Base-by-base conservation (phyloP, 2,113 vertebrate species). In the Syngnathoides biaculeatus region DNA sequence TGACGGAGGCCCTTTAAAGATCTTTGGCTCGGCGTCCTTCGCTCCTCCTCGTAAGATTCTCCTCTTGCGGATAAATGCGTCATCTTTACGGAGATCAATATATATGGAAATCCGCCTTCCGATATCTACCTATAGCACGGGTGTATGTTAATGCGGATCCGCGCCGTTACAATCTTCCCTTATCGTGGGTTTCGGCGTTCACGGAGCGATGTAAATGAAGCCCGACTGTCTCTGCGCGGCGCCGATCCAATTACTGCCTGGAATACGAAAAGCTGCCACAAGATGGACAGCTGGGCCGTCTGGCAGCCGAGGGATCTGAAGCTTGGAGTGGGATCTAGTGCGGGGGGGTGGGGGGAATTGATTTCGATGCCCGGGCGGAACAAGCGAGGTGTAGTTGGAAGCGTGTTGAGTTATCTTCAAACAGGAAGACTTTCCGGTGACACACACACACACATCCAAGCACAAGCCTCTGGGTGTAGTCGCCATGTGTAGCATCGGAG, bases 251-350 rank as follows among this genome's bases (percentile, higher is more conserved):
- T 87, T 86, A 85, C 74, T 77, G 73, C 74, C 78, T 55, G 42
- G 60, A 63, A 83, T 69, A 67, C 75, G 71, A 75, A 83, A 76
- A 80, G 75, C 69, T 72, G 65, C 71, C 65, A 64, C 57, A 60
- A 80, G 85, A 90, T 81, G 79, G 86, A 84, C 82, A 84, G 81
- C 78, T 77, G 76, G 77, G 75, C 64, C 60, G 60, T 48, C 72
- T 71, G 80, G 75, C 74, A 80, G 75, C 61, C 65, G 60, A 57
- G 72, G 64, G 78, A 86, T 84, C 75, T 78, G 64, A 82, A 59
- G 75, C 70, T 84, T 45, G 50, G 66, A 81, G 76, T 26, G 63
- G 64, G 73, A 80, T 78, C 66, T 75, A 65, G 72, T 6, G 55
- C 69, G 20, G 38, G 55, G 78, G 60, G 50, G 67, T 17, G 38